These are phyloP conservation scores for Melanocharis versteri DNA, from an alignment of 2,113 vertebrate genomes.

Conservation along the genomic window DNA sequence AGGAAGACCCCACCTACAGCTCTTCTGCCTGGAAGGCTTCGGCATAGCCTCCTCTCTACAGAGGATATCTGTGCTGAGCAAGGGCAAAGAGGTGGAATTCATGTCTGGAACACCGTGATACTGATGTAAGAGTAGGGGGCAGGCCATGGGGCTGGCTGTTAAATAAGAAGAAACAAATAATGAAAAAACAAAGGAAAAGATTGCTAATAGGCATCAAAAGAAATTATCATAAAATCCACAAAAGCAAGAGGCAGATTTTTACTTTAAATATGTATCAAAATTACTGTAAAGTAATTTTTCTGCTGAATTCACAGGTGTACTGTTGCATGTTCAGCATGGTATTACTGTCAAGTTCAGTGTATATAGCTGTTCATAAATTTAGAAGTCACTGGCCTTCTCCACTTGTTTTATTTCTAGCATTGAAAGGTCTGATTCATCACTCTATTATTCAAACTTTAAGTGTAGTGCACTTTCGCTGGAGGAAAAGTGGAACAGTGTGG, in stretches of 20 bases:
- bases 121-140: not conserved
- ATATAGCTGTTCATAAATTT: not conserved
- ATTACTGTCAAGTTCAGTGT: not conserved
- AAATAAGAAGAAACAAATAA: not conserved
- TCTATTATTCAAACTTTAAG: not conserved
- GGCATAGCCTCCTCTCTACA: not conserved
- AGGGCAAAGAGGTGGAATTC: not conserved
- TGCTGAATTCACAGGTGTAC: not conserved
- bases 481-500: not conserved
- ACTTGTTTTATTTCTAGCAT: not conserved
- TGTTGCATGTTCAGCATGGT: not conserved
- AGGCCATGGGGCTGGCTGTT: not conserved
- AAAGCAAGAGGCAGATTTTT: not conserved
- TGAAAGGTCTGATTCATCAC: not conserved
- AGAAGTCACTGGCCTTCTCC: not conserved
- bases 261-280: not conserved
- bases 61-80: rapidly evolving
- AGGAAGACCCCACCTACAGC: not conserved
- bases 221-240: not conserved
- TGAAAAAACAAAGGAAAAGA: not conserved
- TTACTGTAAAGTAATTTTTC: not conserved
- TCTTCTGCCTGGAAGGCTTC: not conserved
- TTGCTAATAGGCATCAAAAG: not conserved
- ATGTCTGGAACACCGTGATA: not conserved
- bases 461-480: not conserved